Base-by-base conservation (phyloP, 2,113 vertebrate species). In the Brachionichthys hirsutus region DNA sequence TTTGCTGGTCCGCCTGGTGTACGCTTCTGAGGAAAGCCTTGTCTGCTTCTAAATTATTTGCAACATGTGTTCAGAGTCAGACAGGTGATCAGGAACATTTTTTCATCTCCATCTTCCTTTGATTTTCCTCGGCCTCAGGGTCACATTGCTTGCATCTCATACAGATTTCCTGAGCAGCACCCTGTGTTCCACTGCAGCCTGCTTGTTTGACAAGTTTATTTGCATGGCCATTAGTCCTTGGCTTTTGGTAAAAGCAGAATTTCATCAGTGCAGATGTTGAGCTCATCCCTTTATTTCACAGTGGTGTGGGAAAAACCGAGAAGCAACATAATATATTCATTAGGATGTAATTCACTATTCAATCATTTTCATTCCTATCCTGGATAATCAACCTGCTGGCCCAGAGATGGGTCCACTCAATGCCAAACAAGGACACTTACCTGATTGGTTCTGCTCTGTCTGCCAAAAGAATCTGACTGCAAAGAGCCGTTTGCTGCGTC, bases 351-450 rank as follows among this genome's bases (percentile, higher is more conserved):
- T 91, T 88, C 63, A 55, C 78, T 78, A 81, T 88, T 85, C 83
- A 86, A 83, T 87, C 85, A 80, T 79, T 85, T 77, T 83, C 81
- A 62, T 77, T 85, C 77, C 85, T 73, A 69, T 67, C 67, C 74
- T 66, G 87, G 84, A 83, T 87, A 89, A 89, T 88, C 81, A 83
- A 79, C 79, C 83, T 67, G 80, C 75, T 81, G 78, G 81, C 79
- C 81, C 79, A 62, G 60, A 77, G 80, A 88, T 78, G 77, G 73
- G 84, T 82, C 85, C 75, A 83, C 87, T 90, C 87, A 89, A 85
- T 89, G 85, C 84, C 87, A 89, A 85, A 84, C 89, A 90, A 91
- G 89, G 87, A 89, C 90, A 90, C 89, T 91, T 88, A 90, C 85
- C 86, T 85, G 86, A 90, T 91, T 89, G 86, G 86, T 86, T 86